Base-by-base conservation (phyloP, 1,140 invertebrate species). In the Metopolophium dirhodum region DNA sequence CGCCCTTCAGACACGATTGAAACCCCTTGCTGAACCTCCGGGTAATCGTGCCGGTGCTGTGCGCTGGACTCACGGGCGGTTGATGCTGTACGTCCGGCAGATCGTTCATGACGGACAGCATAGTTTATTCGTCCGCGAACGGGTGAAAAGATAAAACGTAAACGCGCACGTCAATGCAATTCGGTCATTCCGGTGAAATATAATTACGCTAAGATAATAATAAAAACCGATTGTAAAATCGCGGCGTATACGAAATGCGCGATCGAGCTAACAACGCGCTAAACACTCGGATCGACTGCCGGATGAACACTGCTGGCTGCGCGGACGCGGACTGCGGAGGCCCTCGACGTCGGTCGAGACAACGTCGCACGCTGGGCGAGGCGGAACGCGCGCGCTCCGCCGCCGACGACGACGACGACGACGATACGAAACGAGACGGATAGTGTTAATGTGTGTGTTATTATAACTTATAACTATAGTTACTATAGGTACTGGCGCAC, bases 1-100 rank as follows among this genome's bases (percentile, higher is more conserved):
- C 93, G 37, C 94, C 94, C 30, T 94, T 94, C 47, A 95, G 93
- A 86, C 94, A 95, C 30, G 94, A 95, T 35, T 94, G 94, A 85
- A 95, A 95, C 6, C 94, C 94, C 45, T 94, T 94, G 86, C 94
- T 94, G 94, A 94, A 94, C 45, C 94, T 93, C 77, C 94, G 83
- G 41, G 94, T 91, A 7, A 94, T 93, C 20, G 94, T 94, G 11
- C 90, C 88, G n/a, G 93, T 89, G 18, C 93, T 90, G 85, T 94
- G 87, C 22, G 90, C 91, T 4, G 85, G 68, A 82, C 85, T 94
- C 26, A 89, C 87, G 47, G 93, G 77, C 54, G 90, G 93, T 85
- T 88, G 86, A 41, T 54, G 68, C 77, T 94, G 85, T 23, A n/a
- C 77, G 35, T 93, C 91, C 91, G 91, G 91, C 26, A 93, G 26